phyloP scores from a whole-genome alignment of 2,113 vertebrate species.

The Petrocephalus microphthalmus region DNA sequence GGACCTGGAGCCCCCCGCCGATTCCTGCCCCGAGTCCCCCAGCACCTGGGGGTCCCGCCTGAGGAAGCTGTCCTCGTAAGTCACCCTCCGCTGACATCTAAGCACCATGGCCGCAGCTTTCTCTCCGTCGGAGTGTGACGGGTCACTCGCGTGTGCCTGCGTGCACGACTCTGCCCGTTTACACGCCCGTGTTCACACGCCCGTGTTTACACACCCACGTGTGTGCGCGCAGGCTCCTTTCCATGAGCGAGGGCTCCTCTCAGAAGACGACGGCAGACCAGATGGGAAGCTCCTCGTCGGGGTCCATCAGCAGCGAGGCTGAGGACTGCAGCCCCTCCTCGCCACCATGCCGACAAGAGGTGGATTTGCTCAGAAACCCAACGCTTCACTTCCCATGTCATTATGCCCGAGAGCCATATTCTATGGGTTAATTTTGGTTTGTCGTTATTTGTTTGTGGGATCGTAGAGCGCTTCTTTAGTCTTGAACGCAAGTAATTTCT shows the following conservation, averaged over 20 bases:
- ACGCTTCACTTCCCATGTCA: neutral
- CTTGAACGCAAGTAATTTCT: neutral
- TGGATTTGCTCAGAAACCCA: constrained; percentile 28
- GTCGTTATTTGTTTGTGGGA: neutral
- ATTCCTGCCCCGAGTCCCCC: constrained; percentile 75
- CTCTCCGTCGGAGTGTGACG: neutral
- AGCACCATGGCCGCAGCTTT: neutral
- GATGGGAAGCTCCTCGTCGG: constrained; percentile 60
- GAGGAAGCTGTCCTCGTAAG: constrained; percentile 74
- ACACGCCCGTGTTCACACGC: constrained; percentile 21
- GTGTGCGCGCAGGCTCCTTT: constrained; percentile 56
- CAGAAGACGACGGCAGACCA: constrained; percentile 56
- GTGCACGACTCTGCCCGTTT: neutral
- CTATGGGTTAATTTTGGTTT: neutral
- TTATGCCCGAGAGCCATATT: neutral
- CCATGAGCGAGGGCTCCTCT: constrained; percentile 44
- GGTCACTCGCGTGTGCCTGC: neutral
- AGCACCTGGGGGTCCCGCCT: constrained; percentile 58
- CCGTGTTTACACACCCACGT: neutral
- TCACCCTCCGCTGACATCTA: constrained; percentile 24
- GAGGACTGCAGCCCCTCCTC: constrained; percentile 53
- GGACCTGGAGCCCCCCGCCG: constrained; percentile 71
- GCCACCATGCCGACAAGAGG: constrained; percentile 37
- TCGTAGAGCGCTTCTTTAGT: neutral
- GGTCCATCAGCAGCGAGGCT: constrained; percentile 62